These are phyloP conservation scores for Eurosta solidaginis DNA, from an alignment of 1,140 invertebrate species.

Conservation along the genomic window DNA sequence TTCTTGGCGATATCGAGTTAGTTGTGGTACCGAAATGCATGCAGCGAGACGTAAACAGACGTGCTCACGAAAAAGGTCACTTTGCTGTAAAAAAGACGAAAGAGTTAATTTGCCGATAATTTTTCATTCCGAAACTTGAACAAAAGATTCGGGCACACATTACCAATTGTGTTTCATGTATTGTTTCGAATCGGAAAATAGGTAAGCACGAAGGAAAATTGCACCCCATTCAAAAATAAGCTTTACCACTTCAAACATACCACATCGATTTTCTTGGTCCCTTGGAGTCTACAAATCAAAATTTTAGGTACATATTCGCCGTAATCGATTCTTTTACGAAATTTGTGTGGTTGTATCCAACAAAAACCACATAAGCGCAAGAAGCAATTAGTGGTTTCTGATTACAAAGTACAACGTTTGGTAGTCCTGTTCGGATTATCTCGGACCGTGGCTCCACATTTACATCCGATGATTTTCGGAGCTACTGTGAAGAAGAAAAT, in stretches of 20 bases:
- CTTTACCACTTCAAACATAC: constrained; percentile 42
- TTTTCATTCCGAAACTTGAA: too few relatives aligned
- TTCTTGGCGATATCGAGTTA: background rate
- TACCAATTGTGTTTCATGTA: constrained; percentile 47
- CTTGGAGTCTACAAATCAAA: too few relatives aligned
- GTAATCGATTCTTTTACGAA: constrained; percentile 58
- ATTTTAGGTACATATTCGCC: constrained; percentile 58
- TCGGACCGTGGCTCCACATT: constrained; percentile 36
- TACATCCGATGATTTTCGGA: constrained; percentile 30
- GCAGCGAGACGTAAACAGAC: constrained; percentile 44
- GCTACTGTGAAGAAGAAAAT: constrained; percentile 36
- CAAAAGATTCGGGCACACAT: constrained; percentile 49
- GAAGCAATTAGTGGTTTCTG: constrained; percentile 47
- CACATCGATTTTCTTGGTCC: constrained; percentile 46
- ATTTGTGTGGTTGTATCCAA: constrained; percentile 56
- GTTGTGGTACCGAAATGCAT: constrained; percentile 46
- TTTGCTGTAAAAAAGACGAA: too few relatives aligned
- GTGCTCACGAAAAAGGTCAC: constrained; percentile 49
- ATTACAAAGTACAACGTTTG: constrained; percentile 41
- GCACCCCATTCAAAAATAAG: constrained; percentile 46
- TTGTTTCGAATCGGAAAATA: constrained; percentile 43
- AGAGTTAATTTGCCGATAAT: too few relatives aligned
- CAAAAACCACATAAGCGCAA: constrained; percentile 45
- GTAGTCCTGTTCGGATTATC: constrained; percentile 38
- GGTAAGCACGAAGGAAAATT: constrained; percentile 59